Evolutionary conservation across 1,140 invertebrate genomes (phyloP), one percentile per base, ranked within the genome.

Genomic region (Mercenaria mercenaria): DNA sequence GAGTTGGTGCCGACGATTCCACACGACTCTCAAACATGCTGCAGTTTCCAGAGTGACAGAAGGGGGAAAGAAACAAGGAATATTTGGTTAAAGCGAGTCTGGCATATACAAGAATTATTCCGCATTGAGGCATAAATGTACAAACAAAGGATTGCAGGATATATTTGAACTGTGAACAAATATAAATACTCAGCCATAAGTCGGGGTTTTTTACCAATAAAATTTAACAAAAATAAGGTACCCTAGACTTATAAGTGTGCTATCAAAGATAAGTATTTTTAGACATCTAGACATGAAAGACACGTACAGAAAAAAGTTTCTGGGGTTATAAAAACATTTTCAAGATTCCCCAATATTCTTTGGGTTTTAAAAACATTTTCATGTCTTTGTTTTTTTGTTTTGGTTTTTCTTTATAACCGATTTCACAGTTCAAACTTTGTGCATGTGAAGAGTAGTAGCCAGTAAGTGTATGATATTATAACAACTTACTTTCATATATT

Each of bases 1-100:
- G 81, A 64, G 84, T 50, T 29, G 82, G 91, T 39, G 64, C 61
- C 32, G 69, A 56, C 52, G 79, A 79, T 34, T 92, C 91, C 64
- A 93, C 87, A 84, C 91, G 92, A 80, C 93, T 93, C 41, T 93
- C 93, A 83, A 93, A 90, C 93, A 93, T 93, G 90, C 93, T 93
- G 92, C 50, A 80, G 86, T 76, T 64, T 29, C 77, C 69, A 88
- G n/a, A 84, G 74, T 43, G 82, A 82, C 56, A 67, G 56, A 79
- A 37, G 82, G 80, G 34, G n/a, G n/a, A 47, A 52, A 82, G 67
- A 74, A 82, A 69, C 15, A 59, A 41, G 29, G 79, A 81, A 64
- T 43, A 47, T 64, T 59, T 34, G 80, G 61, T 67, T 81, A 81
- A 81, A 76, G 72, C 72, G 47, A 76, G 72, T 76, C 41, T 47